phyloP scores from a whole-genome alignment of 1,140 invertebrate genomes.

The Maconellicoccus hirsutus region DNA sequence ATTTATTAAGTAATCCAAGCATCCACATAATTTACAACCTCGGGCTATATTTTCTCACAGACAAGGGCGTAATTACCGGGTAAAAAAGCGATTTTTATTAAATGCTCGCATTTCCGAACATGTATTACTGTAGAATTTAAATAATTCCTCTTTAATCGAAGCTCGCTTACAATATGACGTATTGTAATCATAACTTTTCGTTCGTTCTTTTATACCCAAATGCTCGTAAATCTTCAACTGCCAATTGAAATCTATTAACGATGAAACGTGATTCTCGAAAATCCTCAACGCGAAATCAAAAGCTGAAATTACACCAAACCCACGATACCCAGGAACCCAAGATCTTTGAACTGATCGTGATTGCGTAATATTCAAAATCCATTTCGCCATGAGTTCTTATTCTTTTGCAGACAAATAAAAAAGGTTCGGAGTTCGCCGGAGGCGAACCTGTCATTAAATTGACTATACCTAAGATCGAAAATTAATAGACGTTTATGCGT shows the following conservation, averaged over 20 bases:
- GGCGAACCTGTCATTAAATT: no score
- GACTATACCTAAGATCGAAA: no score
- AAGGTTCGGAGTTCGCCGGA: no score
- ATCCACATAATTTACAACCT: background rate
- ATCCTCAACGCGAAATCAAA: no score
- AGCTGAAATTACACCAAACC: no score
- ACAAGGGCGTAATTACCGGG: background rate
- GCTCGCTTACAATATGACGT: background rate
- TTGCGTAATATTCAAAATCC: no score
- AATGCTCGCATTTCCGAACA: background rate
- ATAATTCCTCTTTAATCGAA: background rate
- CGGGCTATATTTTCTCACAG: background rate
- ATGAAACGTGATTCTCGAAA: background rate
- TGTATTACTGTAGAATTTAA: background rate
- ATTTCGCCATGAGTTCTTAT: no score
- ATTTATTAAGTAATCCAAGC: constrained; percentile 3
- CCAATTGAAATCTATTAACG: no score
- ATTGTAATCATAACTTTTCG: background rate
- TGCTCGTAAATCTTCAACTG: background rate
- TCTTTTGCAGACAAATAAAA: no score
- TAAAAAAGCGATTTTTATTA: background rate
- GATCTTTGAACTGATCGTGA: no score
- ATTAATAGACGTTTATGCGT: no score
- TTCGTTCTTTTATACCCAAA: background rate
- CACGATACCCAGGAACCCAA: no score